A percentile compares a stretch with the other conserved stretches of the same genome.
phyloP scores from a whole-genome alignment of 23 tunicate genomes.

The Oikopleura vanhoeffeni region DNA sequence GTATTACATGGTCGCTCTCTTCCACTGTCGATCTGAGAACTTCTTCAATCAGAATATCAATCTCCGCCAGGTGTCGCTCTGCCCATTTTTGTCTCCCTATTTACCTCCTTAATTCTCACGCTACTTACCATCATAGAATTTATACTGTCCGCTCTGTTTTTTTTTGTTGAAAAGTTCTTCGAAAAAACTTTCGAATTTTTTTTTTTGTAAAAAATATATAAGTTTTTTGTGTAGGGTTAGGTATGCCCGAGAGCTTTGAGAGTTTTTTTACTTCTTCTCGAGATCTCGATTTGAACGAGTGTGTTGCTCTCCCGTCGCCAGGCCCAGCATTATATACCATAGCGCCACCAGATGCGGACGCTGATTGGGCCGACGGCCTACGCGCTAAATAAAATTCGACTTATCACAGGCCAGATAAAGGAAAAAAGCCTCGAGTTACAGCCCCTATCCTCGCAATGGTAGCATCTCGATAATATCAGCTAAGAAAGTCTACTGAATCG shows the following conservation, averaged over 20 bases:
- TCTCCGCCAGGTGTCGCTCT: slow-evolving; percentile 4
- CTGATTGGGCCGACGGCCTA: background rate
- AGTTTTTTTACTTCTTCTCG: background rate
- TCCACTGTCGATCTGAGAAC: no score
- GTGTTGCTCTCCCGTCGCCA: background rate
- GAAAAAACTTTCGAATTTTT: background rate
- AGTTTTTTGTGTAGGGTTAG: background rate
- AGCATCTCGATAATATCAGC: background rate
- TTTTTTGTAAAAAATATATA: background rate
- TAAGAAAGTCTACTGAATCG: no score
- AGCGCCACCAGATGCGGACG: background rate
- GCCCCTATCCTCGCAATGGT: background rate
- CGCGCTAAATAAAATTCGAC: background rate
- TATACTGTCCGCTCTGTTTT: no score
- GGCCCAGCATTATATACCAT: background rate
- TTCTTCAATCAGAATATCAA: no score
- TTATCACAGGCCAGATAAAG: background rate
- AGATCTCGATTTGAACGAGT: background rate
- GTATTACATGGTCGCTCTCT: no score
- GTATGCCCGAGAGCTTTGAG: background rate
- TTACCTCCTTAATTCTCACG: no score
- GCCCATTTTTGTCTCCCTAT: background rate
- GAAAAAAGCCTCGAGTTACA: no score
- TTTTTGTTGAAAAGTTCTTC: no score
- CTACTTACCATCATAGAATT: no score